These are phyloP conservation scores for Drosophila lowei DNA, from an alignment of 1,140 invertebrate genomes.

Conservation along the genomic window DNA sequence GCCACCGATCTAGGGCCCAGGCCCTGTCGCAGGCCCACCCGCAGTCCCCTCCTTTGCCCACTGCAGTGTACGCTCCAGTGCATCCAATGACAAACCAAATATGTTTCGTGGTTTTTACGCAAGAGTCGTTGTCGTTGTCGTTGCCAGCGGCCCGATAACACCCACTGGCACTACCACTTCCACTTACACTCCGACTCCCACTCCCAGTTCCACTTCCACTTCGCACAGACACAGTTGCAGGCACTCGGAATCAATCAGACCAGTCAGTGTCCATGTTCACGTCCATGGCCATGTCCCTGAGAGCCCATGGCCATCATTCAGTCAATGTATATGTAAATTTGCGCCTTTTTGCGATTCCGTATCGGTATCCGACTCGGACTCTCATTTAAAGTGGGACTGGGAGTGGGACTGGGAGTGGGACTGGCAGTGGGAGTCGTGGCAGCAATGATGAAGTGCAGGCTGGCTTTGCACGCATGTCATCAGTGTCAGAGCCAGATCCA, in stretches of 20 bases:
- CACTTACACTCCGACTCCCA: constrained; percentile 1
- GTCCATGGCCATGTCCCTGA: constrained; percentile 20
- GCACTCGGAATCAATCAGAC: constrained; percentile 74
- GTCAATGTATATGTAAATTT: constrained; percentile 81
- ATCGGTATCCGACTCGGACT: constrained; percentile 25
- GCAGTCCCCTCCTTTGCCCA: constrained; percentile 7
- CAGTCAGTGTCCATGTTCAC: constrained; percentile 41
- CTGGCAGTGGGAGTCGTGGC: constrained; percentile 44
- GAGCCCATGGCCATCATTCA: constrained; percentile 58
- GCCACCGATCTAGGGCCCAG: constrained; percentile 1
- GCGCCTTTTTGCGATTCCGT: constrained; percentile 63
- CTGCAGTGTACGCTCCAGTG: constrained; percentile 54
- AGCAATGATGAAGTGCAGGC: constrained; percentile 69
- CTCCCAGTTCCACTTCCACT: neutral
- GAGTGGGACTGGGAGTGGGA: too few relatives aligned
- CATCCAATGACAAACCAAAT: constrained; percentile 81
- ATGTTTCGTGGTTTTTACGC: constrained; percentile 81
- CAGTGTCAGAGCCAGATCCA: constrained; percentile 24
- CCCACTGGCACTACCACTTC: constrained; percentile 3
- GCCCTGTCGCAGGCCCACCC: neutral
- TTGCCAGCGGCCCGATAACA: constrained; percentile 14
- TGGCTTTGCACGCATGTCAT: constrained; percentile 8
- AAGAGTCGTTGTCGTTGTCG: constrained; percentile 41
- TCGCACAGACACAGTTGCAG: constrained; percentile 14
- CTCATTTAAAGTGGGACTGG: constrained; percentile 1